Evolutionary conservation across 2,113 vertebrate genomes (phyloP).

Genomic region (Sminthopsis crassicaudata): DNA sequence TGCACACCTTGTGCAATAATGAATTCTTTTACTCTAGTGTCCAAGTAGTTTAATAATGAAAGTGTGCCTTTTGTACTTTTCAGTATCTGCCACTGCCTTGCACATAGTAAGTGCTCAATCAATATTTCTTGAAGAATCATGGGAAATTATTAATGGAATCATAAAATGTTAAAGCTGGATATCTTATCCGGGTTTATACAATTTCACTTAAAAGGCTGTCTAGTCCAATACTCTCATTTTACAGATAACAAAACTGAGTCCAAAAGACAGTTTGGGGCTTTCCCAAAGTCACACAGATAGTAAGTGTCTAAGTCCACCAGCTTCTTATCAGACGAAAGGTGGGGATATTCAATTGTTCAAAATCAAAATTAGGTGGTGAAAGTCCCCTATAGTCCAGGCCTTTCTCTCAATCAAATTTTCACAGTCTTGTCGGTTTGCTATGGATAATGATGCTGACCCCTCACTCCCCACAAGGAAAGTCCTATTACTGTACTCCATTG

Average conservation of each 20-base stretch:
- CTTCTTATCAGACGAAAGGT: not conserved
- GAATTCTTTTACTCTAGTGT: conserved; percentile 40
- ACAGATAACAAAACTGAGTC: not conserved
- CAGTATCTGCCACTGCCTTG: not conserved
- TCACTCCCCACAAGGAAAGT: not conserved
- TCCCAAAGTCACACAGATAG: not conserved
- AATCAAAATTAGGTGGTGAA: not conserved
- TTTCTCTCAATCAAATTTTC: not conserved
- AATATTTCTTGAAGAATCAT: not conserved
- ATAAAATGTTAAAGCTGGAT: not conserved
- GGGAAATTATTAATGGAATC: conserved; percentile 29
- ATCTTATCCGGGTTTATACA: not conserved
- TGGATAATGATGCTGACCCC: not conserved
- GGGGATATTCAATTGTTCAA: not conserved
- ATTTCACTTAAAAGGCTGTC: not conserved
- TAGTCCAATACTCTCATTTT: not conserved
- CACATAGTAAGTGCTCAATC: not conserved
- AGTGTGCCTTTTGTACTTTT: not conserved
- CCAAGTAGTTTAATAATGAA: conserved; percentile 37
- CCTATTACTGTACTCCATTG: not conserved
- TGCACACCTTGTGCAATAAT: conserved; percentile 26
- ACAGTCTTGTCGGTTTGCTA: not conserved
- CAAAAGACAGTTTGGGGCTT: not conserved
- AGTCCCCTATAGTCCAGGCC: not conserved
- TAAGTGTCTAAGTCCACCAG: not conserved